A percentile compares a stretch with the other conserved stretches of the same genome.
These are phyloP conservation scores for Morpho deidamia DNA, from an alignment of 2,888 invertebrate genomes.

Conservation along the genomic window DNA sequence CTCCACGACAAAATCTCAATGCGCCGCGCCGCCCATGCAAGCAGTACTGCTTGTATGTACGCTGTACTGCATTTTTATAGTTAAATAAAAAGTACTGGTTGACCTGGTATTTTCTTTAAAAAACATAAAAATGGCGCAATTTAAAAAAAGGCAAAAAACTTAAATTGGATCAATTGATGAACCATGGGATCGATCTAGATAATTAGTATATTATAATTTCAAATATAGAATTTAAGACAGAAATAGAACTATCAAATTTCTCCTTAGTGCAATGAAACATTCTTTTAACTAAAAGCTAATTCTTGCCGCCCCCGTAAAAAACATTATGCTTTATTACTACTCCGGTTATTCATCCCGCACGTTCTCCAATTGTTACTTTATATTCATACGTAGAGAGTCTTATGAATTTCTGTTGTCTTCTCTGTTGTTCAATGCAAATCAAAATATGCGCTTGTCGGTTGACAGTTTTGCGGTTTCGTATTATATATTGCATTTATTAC, in stretches of 20 bases:
- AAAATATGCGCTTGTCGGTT: slow-evolving; percentile 9
- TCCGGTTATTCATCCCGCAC: slow-evolving; percentile 36
- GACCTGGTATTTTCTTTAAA: no score
- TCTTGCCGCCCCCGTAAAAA: slow-evolving; percentile 22
- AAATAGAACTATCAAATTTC: neutral
- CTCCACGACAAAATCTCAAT: no score
- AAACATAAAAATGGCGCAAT: no score
- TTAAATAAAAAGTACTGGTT: no score
- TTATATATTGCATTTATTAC: slow-evolving; percentile 17
- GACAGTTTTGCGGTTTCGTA: slow-evolving; percentile 6
- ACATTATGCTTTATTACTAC: slow-evolving; percentile 22
- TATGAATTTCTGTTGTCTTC: slow-evolving; percentile 34
- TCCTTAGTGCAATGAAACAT: slow-evolving; percentile 2
- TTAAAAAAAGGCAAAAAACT: no score
- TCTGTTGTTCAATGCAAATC: slow-evolving; percentile 21
- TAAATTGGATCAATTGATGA: no score
- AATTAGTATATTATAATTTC: no score
- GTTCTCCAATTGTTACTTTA: slow-evolving; percentile 37
- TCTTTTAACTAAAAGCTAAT: slow-evolving; percentile 20
- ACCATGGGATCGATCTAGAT: no score
- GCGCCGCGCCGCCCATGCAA: no score
- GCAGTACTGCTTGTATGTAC: no score
- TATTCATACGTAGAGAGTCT: slow-evolving; percentile 32
- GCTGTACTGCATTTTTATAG: no score
- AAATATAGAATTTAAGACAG: no score